Conservation (phyloP, 2,888 invertebrate species). For the Tetramorium bicarinatum region DNA sequence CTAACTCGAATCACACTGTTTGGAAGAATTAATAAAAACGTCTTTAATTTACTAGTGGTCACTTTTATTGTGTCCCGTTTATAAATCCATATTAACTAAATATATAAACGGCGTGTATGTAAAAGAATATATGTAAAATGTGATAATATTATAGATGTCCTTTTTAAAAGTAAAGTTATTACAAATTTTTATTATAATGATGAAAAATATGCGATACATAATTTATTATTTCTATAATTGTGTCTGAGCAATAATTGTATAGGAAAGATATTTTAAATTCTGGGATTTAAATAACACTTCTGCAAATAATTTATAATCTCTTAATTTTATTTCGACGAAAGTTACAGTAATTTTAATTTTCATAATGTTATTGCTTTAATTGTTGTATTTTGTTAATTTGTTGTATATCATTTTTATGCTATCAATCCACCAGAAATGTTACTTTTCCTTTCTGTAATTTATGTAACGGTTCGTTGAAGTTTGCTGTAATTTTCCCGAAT, state of each 20-base stretch:
- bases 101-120: neutral
- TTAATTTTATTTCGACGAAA: neutral
- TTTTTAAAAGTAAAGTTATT: neutral
- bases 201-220: neutral
- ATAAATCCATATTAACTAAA: neutral
- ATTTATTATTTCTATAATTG: neutral
- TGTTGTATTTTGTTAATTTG: neutral
- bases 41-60: conserved; percentile 68
- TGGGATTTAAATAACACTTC: neutral
- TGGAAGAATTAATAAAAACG: conserved; percentile 70
- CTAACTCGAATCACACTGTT: conserved; percentile 67
- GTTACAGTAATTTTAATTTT: neutral
- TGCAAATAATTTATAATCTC: neutral
- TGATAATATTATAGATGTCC: neutral
- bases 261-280: neutral
- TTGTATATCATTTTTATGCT: neutral
- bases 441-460: neutral
- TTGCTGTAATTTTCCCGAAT: neutral
- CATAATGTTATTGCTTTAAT: neutral
- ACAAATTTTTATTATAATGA: neutral
- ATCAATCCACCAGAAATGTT: neutral
- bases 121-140: neutral
- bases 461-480: neutral
- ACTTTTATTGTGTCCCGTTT: conserved; percentile 20
- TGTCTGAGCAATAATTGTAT: neutral